Percentiles rank a stretch among this genome's conserved stretches.
These are phyloP conservation scores for Catotricha subobsoleta DNA, from an alignment of 2,888 invertebrate genomes.

Conservation along the genomic window DNA sequence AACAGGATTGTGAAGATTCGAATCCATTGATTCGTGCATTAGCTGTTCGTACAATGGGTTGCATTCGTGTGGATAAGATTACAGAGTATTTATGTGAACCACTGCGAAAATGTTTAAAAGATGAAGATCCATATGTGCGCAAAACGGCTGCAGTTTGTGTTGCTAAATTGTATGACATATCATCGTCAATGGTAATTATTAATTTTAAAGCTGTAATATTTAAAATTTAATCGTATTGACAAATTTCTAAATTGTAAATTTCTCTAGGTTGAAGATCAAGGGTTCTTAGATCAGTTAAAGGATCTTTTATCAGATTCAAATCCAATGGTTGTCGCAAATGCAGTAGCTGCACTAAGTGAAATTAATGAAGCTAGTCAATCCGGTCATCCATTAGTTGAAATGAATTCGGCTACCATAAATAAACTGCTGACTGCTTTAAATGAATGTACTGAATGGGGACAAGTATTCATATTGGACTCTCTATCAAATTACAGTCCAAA, in stretches of 20 bases:
- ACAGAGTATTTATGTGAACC: conserved; percentile 99
- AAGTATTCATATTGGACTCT: conserved; percentile 96
- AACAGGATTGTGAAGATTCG: conserved; percentile 95
- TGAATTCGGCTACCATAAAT: conserved; percentile 96
- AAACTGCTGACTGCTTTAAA: conserved; percentile 94
- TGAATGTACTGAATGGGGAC: conserved; percentile 99
- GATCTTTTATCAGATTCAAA: conserved; percentile 97
- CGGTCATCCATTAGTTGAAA: conserved; percentile 81
- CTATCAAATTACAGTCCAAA: conserved; percentile 92
- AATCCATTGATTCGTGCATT: conserved; percentile 96
- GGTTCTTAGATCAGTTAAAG: conserved; percentile 90
- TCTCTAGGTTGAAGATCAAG: conserved; percentile 41
- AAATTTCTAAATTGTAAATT: neutral
- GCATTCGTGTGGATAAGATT: conserved; percentile 98
- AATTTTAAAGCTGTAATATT: no score
- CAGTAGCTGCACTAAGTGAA: conserved; percentile 94
- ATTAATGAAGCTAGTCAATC: conserved; percentile 94
- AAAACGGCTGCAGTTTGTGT: conserved; percentile 99
- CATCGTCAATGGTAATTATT: conserved; percentile 42
- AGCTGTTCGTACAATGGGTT: conserved; percentile 98
- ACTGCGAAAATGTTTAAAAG: conserved; percentile 80
- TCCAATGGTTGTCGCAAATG: conserved; percentile 99
- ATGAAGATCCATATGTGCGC: conserved; percentile 93
- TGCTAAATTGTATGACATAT: conserved; percentile 95
- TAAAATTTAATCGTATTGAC: no score